phyloP scores from a whole-genome alignment of 2,888 invertebrate genomes.

The Polyploca ridens region DNA sequence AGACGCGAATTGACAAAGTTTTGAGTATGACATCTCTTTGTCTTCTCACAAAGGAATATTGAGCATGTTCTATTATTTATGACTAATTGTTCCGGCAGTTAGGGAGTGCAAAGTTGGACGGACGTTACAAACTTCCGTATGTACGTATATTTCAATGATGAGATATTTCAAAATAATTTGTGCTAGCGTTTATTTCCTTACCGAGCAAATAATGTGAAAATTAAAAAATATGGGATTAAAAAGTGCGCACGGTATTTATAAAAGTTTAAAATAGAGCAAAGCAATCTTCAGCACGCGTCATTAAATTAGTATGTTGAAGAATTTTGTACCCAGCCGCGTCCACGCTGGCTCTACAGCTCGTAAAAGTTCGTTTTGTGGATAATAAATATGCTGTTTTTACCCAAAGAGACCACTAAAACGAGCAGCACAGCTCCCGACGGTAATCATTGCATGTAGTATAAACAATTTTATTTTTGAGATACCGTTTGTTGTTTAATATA shows the following conservation, averaged over 20 bases:
- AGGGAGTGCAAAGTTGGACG: slow-evolving; percentile 48
- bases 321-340: slow-evolving; percentile 36
- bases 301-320: slow-evolving; percentile 36
- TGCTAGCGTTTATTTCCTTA: not conserved
- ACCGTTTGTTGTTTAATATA: slow-evolving; percentile 8
- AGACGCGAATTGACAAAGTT: slow-evolving; percentile 79
- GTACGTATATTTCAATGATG: not conserved
- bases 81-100: slow-evolving; percentile 70
- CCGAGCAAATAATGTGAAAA: slow-evolving; percentile 43
- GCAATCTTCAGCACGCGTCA: slow-evolving; percentile 32
- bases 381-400: slow-evolving; percentile 46
- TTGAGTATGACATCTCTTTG: slow-evolving; percentile 75
- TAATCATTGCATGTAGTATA: slow-evolving; percentile 33
- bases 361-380: slow-evolving; percentile 46
- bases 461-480: slow-evolving; percentile 22
- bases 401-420: slow-evolving; percentile 38
- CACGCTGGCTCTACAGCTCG: slow-evolving; percentile 41
- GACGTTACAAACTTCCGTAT: not conserved
- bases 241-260: slow-evolving; percentile 18
- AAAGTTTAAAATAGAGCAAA: slow-evolving; percentile 24
- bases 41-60: slow-evolving; percentile 72
- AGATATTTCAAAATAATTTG: not conserved
- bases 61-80: slow-evolving; percentile 76
- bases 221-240: slow-evolving; percentile 42
- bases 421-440: slow-evolving; percentile 31